Evolutionary conservation across 2,113 vertebrate species (phyloP).

Genomic region (Mobula hypostoma): DNA sequence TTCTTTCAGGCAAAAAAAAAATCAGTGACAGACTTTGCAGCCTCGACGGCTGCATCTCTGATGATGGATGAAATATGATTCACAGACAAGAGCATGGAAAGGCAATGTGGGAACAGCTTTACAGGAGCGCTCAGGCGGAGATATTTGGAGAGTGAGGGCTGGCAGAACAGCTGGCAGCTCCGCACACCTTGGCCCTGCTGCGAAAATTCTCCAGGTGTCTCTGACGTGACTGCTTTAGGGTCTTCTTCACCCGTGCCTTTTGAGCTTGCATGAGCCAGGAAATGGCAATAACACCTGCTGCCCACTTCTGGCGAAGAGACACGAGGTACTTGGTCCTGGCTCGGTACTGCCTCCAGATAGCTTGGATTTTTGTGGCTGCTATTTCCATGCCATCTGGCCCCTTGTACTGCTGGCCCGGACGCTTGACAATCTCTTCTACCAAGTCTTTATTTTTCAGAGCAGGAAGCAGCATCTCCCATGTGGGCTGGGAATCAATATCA

Average conservation of each 20-base stretch:
- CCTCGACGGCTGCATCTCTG: conserved; percentile 30
- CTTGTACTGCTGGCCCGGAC: conserved; percentile 65
- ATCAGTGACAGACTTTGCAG: conserved; percentile 22
- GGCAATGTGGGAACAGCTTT: conserved; percentile 34
- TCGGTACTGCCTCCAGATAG: conserved; percentile 58
- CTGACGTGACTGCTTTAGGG: conserved; percentile 60
- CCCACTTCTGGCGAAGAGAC: conserved; percentile 58
- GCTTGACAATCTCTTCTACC: conserved; percentile 50
- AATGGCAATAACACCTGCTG: conserved; percentile 59
- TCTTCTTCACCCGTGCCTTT: conserved; percentile 50
- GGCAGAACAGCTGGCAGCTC: conserved; percentile 33
- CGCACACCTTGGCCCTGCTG: conserved; percentile 71
- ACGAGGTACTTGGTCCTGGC: conserved; percentile 51
- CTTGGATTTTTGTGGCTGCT: conserved; percentile 62
- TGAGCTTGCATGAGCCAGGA: conserved; percentile 60
- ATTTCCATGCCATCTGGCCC: conserved; percentile 55
- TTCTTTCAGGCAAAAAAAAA: conserved; percentile 17
- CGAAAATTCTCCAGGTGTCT: conserved; percentile 75
- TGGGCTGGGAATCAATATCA: conserved; percentile 46
- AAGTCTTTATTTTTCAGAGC: conserved; percentile 57
- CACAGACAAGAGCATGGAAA: conserved; percentile 28
- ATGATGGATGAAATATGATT: conserved; percentile 38
- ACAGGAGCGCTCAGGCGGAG: conserved; percentile 31
- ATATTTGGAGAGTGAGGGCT: conserved; percentile 35
- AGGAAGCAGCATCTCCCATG: conserved; percentile 49